phyloP scores from a whole-genome alignment of 30 jellyfish, hydroid and myxozoan genomes.

The Chrysaora quinquecirrha region DNA sequence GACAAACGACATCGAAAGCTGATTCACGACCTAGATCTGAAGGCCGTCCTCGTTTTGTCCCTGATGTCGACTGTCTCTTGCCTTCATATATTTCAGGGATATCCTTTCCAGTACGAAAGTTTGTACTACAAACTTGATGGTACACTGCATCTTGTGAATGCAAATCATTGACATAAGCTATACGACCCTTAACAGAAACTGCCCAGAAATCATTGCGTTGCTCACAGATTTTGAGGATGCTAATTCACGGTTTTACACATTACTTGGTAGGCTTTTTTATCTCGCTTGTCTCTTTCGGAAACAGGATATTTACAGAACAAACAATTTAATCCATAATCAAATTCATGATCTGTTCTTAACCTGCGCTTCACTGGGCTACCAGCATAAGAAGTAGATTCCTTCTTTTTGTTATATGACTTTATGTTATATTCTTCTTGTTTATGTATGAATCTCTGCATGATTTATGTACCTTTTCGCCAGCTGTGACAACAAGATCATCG shows the following conservation, averaged over 20 bases:
- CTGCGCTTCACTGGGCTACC: background rate
- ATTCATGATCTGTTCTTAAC: background rate
- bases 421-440: background rate
- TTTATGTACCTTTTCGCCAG: background rate
- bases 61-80: background rate
- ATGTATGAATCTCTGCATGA: background rate
- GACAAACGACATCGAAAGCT: slow-evolving; percentile 16
- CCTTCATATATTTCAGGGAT: background rate
- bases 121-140: slow-evolving; percentile 9
- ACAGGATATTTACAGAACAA: background rate
- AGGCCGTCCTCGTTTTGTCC: slow-evolving; percentile 22
- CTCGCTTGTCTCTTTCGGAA: slow-evolving; percentile 5
- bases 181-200: background rate
- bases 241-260: background rate
- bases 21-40: slow-evolving; percentile 4
- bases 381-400: background rate
- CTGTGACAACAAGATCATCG: background rate
- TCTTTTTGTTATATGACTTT: background rate
- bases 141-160: slow-evolving; percentile 19
- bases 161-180: slow-evolving; percentile 18
- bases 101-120: slow-evolving; percentile 10
- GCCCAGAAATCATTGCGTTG: slow-evolving; percentile 13
- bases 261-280: slow-evolving; percentile 10
- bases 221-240: slow-evolving; percentile 1
- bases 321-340: background rate